Conservation (phyloP, 2,113 vertebrate species). For the Notothenia coriiceps region DNA sequence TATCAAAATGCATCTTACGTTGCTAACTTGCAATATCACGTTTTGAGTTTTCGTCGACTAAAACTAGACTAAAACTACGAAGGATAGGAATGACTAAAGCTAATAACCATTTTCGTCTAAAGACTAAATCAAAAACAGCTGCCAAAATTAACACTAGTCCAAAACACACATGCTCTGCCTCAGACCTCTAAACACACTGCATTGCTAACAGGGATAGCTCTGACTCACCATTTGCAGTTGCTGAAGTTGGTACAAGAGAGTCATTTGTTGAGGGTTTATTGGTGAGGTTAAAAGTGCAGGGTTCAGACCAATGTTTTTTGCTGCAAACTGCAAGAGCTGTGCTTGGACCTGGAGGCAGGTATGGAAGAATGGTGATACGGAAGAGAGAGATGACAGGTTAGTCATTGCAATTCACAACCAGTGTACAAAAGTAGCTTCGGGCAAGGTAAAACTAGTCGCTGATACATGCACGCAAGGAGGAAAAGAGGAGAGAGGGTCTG, state of each 20-base stretch:
- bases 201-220: neutral
- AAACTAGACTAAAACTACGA: too few relatives aligned
- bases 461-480: neutral
- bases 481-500: neutral
- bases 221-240: slow-evolving; percentile 99
- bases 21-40: too few relatives aligned
- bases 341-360: slow-evolving; percentile 93
- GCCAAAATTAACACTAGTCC: too few relatives aligned
- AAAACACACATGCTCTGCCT: neutral
- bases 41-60: too few relatives aligned
- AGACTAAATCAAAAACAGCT: too few relatives aligned
- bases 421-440: slow-evolving; percentile 11
- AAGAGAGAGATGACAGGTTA: slow-evolving; percentile 31
- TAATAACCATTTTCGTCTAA: too few relatives aligned
- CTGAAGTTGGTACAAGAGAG: slow-evolving; percentile 99
- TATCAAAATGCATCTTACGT: too few relatives aligned
- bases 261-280: slow-evolving; percentile 99
- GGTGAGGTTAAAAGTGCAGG: slow-evolving; percentile 99
- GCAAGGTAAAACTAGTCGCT: slow-evolving; percentile 18
- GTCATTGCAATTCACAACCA: slow-evolving; percentile 13
- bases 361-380: slow-evolving; percentile 13
- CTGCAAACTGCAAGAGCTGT: slow-evolving; percentile 99
- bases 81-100: too few relatives aligned
- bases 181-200: neutral
- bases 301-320: slow-evolving; percentile 99